Evolutionary conservation across 1,140 invertebrate species (phyloP).

Genomic region (Conus betulinus): DNA sequence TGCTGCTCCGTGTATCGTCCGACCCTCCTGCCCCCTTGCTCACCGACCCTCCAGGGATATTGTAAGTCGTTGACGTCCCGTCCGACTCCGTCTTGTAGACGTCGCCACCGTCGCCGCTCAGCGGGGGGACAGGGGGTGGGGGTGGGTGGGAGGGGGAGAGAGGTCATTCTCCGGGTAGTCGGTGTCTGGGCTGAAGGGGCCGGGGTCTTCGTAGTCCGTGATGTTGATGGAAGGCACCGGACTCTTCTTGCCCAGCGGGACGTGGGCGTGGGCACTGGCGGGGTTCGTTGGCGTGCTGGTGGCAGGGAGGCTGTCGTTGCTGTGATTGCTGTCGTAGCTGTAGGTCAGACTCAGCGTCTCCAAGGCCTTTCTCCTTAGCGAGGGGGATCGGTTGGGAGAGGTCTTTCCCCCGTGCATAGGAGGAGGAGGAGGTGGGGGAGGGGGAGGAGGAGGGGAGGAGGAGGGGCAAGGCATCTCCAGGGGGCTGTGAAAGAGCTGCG

Average conservation of each 20-base stretch:
- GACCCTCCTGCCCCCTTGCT: not conserved
- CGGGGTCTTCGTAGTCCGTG: not conserved
- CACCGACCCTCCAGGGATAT: not conserved
- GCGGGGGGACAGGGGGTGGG: not conserved
- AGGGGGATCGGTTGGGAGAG: not conserved
- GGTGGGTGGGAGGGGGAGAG: not conserved
- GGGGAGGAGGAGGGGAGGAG: not conserved
- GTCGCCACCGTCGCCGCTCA: not conserved
- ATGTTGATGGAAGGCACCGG: slow-evolving; percentile 9
- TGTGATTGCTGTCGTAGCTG: not conserved
- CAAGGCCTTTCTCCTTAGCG: not conserved
- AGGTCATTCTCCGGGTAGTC: slow-evolving; percentile 26
- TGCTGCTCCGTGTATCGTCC: slow-evolving; percentile 20
- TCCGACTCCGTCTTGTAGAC: slow-evolving; percentile 32
- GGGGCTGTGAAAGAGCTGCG: not conserved
- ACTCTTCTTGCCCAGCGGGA: not conserved
- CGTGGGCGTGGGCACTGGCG: not conserved
- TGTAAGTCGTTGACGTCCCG: not conserved
- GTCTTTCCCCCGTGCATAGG: not conserved
- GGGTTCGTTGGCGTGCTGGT: not conserved
- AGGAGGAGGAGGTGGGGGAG: not conserved
- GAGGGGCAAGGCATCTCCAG: no score
- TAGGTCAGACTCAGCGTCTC: not conserved
- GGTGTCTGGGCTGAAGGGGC: not conserved
- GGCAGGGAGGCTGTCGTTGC: not conserved